Conservation (phyloP, 2,888 invertebrate genomes). For the Sympetrum striolatum region DNA sequence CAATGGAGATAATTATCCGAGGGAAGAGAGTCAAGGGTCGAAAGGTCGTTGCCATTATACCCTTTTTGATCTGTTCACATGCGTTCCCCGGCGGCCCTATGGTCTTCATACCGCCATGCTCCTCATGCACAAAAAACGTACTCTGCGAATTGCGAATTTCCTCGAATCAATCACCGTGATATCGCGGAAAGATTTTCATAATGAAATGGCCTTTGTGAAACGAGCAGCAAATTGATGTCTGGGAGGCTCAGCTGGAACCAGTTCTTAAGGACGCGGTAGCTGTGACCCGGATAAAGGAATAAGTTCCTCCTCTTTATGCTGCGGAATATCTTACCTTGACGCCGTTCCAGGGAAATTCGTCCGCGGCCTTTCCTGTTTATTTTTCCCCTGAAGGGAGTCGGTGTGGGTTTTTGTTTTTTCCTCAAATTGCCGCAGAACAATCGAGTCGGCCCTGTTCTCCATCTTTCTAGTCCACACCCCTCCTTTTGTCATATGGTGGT, state of each 20-base stretch:
- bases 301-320: background rate
- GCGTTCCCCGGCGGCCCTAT: background rate
- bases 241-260: background rate
- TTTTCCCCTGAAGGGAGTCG: background rate
- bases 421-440: background rate
- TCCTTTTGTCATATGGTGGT: background rate
- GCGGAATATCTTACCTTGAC: background rate
- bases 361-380: background rate
- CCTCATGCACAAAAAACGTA: background rate
- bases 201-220: background rate
- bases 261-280: background rate
- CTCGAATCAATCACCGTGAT: no score
- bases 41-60: background rate
- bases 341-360: background rate
- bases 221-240: background rate
- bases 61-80: background rate
- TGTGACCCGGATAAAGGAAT: background rate
- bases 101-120: background rate
- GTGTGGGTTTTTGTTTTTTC: background rate
- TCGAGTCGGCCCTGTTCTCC: background rate
- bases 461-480: no score
- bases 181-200: background rate
- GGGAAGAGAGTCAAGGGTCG: background rate
- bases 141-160: background rate
- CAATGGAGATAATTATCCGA: constrained; percentile 11